A percentile compares a stretch with the other conserved stretches of the same genome.
These are phyloP conservation scores for Coregonus ussuriensis DNA, from an alignment of 2,797 vertebrate species.

Conservation along the genomic window DNA sequence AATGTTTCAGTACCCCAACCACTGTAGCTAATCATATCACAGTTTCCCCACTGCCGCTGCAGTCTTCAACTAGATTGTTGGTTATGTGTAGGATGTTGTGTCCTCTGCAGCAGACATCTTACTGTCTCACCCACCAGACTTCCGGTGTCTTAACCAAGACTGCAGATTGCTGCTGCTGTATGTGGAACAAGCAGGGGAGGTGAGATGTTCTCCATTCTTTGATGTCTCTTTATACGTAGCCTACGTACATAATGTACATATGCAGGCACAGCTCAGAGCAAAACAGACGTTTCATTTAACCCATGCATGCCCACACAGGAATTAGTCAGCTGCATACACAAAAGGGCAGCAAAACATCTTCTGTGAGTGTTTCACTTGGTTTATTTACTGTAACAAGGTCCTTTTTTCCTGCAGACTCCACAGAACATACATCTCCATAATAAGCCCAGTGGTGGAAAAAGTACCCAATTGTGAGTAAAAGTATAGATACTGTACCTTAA, in stretches of 20 bases:
- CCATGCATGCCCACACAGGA: constrained; percentile 70
- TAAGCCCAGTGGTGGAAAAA: too few relatives aligned
- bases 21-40: neutral
- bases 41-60: too few relatives aligned
- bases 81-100: constrained; percentile 39
- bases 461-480: too few relatives aligned
- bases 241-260: constrained; percentile 23
- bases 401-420: neutral
- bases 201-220: constrained; percentile 52
- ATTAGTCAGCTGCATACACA: constrained; percentile 29
- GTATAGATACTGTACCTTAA: too few relatives aligned
- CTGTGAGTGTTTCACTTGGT: constrained; percentile 8
- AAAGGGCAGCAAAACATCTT: neutral
- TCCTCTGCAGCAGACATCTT: constrained; percentile 14
- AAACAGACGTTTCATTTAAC: constrained; percentile 59
- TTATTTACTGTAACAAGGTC: neutral
- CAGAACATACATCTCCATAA: neutral
- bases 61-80: constrained; percentile 21
- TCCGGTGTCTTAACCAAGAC: constrained; percentile 45
- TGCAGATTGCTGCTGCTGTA: constrained; percentile 38
- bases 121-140: constrained; percentile 41
- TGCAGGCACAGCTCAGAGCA: constrained; percentile 32
- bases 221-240: constrained; percentile 34
- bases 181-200: constrained; percentile 81
- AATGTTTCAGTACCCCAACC: neutral